phyloP scores from a whole-genome alignment of 2,888 invertebrate genomes.

The Lycocerus yunnanus region DNA sequence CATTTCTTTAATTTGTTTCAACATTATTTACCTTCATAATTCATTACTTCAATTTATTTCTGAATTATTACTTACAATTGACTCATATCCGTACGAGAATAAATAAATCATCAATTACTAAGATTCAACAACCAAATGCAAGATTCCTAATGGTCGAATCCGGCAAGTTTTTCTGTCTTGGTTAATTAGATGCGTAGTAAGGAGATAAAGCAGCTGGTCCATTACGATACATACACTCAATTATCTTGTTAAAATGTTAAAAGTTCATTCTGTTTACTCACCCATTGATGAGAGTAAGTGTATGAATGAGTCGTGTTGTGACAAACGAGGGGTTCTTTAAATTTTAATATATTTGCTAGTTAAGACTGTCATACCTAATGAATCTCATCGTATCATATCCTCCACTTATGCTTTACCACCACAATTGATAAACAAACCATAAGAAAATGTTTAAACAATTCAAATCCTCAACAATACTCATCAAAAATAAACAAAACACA shows the following conservation, averaged over 20 bases:
- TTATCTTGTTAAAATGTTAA: slow-evolving; percentile 37
- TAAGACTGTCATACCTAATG: slow-evolving; percentile 13
- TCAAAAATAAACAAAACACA: background rate
- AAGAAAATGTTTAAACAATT: background rate
- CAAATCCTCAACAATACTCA: background rate
- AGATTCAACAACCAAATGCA: background rate
- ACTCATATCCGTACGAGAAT: background rate
- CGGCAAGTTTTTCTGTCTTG: slow-evolving; percentile 7
- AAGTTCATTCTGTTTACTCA: slow-evolving; percentile 37
- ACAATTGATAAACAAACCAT: background rate
- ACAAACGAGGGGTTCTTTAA: slow-evolving; percentile 28
- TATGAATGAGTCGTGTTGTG: slow-evolving; percentile 31
- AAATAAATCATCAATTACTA: background rate
- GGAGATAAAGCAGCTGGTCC: slow-evolving; percentile 24
- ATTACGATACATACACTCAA: slow-evolving; percentile 32
- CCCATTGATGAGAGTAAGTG: slow-evolving; percentile 33
- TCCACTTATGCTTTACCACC: background rate
- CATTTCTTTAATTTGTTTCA: background rate
- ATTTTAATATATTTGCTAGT: slow-evolving; percentile 23
- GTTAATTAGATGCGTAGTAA: slow-evolving; percentile 24
- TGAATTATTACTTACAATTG: background rate
- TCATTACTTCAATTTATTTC: background rate
- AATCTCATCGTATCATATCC: background rate
- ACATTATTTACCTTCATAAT: background rate
- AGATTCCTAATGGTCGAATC: slow-evolving; percentile 23